These are phyloP conservation scores for Crocuta crocuta DNA, from an alignment of 2,113 vertebrate species.

Conservation along the genomic window DNA sequence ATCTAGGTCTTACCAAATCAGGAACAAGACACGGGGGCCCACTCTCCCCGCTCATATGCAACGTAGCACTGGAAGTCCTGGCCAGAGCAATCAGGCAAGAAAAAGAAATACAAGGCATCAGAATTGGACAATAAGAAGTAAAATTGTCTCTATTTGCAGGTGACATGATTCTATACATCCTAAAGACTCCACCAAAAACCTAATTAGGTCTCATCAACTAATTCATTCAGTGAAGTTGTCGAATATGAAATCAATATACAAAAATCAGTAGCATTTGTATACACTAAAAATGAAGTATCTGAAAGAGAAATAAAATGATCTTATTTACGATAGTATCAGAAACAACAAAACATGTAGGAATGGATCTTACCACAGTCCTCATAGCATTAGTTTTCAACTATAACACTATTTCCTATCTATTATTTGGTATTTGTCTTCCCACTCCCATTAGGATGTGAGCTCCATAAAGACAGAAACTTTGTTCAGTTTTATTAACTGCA, in stretches of 20 bases:
- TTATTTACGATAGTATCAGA: not conserved
- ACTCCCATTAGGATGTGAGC: not conserved
- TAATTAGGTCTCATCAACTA: not conserved
- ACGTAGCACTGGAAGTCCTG: not conserved
- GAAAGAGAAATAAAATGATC: not conserved
- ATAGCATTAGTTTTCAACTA: not conserved
- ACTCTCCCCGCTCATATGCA: not conserved
- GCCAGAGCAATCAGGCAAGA: not conserved
- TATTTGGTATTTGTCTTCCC: not conserved
- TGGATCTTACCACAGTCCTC: not conserved
- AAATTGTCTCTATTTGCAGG: not conserved
- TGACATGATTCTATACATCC: not conserved
- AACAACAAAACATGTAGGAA: not conserved
- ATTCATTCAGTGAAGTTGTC: not conserved
- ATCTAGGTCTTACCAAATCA: not conserved
- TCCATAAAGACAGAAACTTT: not conserved
- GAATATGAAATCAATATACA: not conserved
- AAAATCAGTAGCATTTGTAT: not conserved
- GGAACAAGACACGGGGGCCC: not conserved
- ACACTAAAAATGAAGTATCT: not conserved
- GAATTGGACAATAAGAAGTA: not conserved
- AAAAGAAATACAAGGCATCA: not conserved
- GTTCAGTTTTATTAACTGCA: conserved; percentile 3
- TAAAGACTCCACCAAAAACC: not conserved
- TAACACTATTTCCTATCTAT: not conserved